Evolutionary conservation across 2,888 invertebrate species (phyloP).

Genomic region (Notocelia uddmanniana): DNA sequence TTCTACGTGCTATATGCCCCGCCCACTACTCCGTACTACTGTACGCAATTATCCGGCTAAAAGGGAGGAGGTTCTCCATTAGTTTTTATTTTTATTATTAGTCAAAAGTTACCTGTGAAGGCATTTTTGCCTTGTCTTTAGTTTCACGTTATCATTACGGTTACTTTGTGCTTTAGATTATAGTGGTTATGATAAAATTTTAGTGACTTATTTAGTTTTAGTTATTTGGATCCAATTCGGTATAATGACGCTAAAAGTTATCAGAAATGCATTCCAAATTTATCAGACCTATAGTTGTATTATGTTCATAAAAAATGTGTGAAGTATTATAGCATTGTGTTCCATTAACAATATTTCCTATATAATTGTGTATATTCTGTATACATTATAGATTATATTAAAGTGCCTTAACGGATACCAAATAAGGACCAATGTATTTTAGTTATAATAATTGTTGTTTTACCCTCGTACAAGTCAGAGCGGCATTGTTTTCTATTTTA

Average conservation of each 20-base stretch:
- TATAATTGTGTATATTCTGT: background rate
- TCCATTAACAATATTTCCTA: background rate
- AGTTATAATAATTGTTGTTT: constrained; percentile 16
- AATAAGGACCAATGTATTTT: constrained; percentile 65
- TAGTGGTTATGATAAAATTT: background rate
- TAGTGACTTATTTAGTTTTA: background rate
- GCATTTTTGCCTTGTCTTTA: background rate
- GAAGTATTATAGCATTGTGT: background rate
- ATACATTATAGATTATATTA: background rate
- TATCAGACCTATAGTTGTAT: background rate
- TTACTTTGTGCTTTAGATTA: background rate
- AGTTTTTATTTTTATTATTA: background rate
- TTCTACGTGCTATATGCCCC: too few species aligned
- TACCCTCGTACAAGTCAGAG: background rate
- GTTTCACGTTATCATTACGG: background rate
- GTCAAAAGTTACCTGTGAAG: constrained; percentile 19
- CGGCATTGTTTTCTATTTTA: too few species aligned
- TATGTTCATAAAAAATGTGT: background rate
- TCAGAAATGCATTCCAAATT: constrained; percentile 13
- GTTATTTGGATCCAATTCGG: background rate
- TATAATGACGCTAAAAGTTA: background rate
- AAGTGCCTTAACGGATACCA: constrained; percentile 65
- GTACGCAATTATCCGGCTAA: too few species aligned
- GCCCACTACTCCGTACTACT: too few species aligned
- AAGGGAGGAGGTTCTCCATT: too few species aligned